Evolutionary conservation across 2,113 vertebrate species (phyloP), one percentile per base, ranked within the genome.

Genomic region (Sceloporus tristichus): DNA sequence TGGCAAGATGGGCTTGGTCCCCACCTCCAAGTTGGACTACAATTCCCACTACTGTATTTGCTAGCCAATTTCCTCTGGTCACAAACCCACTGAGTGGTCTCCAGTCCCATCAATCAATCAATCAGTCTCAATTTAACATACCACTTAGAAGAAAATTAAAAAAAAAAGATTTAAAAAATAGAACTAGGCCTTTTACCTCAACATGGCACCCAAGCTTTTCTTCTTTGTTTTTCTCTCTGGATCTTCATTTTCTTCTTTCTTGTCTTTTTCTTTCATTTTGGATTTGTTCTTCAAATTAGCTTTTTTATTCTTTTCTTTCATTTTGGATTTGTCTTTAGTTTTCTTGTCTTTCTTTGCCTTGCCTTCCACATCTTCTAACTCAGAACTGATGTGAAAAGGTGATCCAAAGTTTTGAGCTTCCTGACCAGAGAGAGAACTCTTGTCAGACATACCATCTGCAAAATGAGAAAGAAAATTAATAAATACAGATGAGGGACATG

Each of bases 201-300:
- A 95, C 93, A 98, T 97, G 91, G 97, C 97, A 10, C 97, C 97
- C 23, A 99, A 98, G 23, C 98, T 98, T 79, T 97, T 98, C 96
- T 97, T 99, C 95, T 98, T 98, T 38, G 96, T 97, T 96, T 98
- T 99, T 94, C 97, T 98, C 84, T 98, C 98, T 0, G 95, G 94
- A 62, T 99, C 98, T 89, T 98, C 98, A 7, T 90, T 96, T 86
- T 98, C 98, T 79, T 98, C 98, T 48, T 96, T 95, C 90, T 95
- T 98, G 96, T 98, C 98, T 90, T 98, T 98, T 85, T 98, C 98
- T 87, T 98, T 99, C 18, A 95, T 96, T 96, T 98, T 98, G 78
- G 90, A 1, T 92, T 98, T 99, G 27, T 90, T 93, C 65, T 88
- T 83, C 9, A 77, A 29, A 77, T 68, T 84, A 25, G n/a, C 4